These are phyloP conservation scores for Thamnophis elegans DNA, from an alignment of 2,797 vertebrate genomes.

Conservation along the genomic window DNA sequence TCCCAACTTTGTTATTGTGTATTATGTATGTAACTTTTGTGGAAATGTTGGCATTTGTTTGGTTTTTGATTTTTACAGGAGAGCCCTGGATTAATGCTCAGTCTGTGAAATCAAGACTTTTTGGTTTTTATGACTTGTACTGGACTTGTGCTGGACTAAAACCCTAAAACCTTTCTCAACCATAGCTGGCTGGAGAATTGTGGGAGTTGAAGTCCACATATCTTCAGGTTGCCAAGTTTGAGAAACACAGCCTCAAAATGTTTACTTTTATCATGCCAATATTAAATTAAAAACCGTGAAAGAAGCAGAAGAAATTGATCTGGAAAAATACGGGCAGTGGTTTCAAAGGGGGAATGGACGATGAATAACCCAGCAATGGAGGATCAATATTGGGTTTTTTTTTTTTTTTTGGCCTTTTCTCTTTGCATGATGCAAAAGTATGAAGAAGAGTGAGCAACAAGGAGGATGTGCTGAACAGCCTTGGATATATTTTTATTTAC, in stretches of 20 bases:
- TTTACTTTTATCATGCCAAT: not conserved
- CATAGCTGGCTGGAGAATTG: not conserved
- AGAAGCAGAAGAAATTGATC: not conserved
- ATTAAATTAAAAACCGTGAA: not conserved
- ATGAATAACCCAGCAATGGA: not conserved
- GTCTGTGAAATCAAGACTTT: not conserved
- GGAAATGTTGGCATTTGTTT: not conserved
- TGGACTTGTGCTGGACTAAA: not conserved
- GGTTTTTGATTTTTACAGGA: not conserved
- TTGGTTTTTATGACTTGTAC: not conserved
- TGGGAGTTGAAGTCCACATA: not conserved
- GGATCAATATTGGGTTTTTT: not conserved
- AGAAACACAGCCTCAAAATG: not conserved
- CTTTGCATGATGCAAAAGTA: not conserved
- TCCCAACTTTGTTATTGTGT: too few relatives aligned
- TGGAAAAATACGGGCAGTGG: not conserved
- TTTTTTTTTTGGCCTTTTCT: not conserved
- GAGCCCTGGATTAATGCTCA: not conserved
- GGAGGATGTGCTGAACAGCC: too few relatives aligned
- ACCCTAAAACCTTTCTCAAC: not conserved
- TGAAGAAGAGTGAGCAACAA: not conserved
- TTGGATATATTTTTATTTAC: not conserved
- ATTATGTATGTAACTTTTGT: not conserved
- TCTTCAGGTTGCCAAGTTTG: not conserved
- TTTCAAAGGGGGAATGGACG: not conserved